Percentiles rank a stretch among this genome's conserved stretches.
Conservation (phyloP, 2,797 vertebrate species). For the Caiman crocodilus region DNA sequence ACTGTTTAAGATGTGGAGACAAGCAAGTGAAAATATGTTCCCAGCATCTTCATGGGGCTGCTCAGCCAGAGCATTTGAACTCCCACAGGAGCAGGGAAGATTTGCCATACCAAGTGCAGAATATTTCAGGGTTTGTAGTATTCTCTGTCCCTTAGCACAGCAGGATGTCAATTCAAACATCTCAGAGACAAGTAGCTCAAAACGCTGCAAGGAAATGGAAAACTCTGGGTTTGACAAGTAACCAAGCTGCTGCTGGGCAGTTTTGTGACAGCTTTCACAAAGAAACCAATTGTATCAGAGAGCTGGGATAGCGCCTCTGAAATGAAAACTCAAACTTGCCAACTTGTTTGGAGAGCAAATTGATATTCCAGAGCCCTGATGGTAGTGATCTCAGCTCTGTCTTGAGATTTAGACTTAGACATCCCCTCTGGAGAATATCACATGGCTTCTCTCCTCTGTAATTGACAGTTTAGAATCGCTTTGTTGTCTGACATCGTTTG, state of each 20-base stretch:
- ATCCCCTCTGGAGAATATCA: rapidly evolving
- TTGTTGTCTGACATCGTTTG: rapidly evolving
- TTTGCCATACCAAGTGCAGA: not conserved
- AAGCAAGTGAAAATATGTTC: not conserved
- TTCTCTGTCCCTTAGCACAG: not conserved
- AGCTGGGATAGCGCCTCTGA: rapidly evolving
- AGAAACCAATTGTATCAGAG: rapidly evolving
- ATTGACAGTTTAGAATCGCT: rapidly evolving
- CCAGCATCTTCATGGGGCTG: not conserved
- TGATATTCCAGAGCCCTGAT: rapidly evolving
- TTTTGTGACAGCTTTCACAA: rapidly evolving
- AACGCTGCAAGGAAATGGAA: rapidly evolving
- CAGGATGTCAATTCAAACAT: not conserved
- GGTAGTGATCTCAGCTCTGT: not conserved
- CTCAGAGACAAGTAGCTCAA: rapidly evolving
- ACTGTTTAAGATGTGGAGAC: not conserved
- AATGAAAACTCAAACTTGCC: not conserved
- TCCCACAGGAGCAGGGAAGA: not conserved
- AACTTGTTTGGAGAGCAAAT: not conserved
- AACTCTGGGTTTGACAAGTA: rapidly evolving
- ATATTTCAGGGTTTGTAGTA: not conserved
- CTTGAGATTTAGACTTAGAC: not conserved
- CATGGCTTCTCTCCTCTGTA: rapidly evolving
- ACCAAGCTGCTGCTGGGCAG: no score
- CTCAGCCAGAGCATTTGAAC: not conserved